These are phyloP conservation scores for Thymelicus acteon DNA, from an alignment of 2,888 invertebrate species.

Conservation along the genomic window DNA sequence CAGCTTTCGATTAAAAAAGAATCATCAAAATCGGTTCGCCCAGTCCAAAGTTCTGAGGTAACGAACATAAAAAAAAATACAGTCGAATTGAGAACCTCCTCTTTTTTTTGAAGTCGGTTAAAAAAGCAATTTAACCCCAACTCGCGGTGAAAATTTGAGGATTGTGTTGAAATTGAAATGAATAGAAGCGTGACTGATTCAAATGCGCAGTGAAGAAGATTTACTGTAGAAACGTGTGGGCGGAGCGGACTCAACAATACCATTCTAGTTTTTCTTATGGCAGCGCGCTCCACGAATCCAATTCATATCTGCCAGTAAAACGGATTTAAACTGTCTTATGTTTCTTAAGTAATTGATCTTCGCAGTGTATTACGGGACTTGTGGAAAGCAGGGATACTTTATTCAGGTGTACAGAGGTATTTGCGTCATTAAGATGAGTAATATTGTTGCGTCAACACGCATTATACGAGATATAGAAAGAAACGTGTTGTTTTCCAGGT, in stretches of 20 bases:
- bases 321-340: conserved; percentile 3
- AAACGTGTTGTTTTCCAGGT: not conserved
- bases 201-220: conserved; percentile 20
- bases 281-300: not conserved
- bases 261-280: conserved; percentile 7
- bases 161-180: conserved; percentile 3
- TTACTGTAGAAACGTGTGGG: conserved; percentile 14
- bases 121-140: too few relatives aligned
- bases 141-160: too few relatives aligned
- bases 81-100: too few relatives aligned
- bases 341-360: conserved; percentile 6
- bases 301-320: not conserved
- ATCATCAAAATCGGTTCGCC: too few relatives aligned
- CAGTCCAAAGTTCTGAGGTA: too few relatives aligned
- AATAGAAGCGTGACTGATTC: conserved; percentile 8
- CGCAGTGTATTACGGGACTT: not conserved
- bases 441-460: too few relatives aligned
- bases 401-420: too few relatives aligned
- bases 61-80: too few relatives aligned
- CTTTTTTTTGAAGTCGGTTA: too few relatives aligned
- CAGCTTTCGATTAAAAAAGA: too few relatives aligned
- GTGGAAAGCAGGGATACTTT: too few relatives aligned
- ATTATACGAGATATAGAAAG: not conserved
- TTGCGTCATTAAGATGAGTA: too few relatives aligned
- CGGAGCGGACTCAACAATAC: conserved; percentile 6